Base-by-base conservation (phyloP, 2,797 vertebrate genomes). In the Gymnocypris eckloni region DNA sequence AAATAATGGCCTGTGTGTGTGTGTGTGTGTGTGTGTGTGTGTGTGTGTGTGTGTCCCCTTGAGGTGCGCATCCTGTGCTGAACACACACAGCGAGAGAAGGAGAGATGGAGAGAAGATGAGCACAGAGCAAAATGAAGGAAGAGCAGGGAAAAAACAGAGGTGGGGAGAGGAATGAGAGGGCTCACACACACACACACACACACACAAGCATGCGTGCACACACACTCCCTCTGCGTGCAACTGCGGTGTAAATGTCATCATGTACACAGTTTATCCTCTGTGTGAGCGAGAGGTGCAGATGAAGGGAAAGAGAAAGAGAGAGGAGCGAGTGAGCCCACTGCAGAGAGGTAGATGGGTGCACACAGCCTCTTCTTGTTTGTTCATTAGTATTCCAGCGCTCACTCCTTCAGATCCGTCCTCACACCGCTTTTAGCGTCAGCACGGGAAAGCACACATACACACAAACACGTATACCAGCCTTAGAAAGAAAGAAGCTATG, bases 181-280 rank as follows among this genome's bases (percentile, higher is more conserved):
- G 78, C 86, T 86, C 83, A 81, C 69, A 86, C 80, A 87, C 76
- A 79, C 79, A 84, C 81, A 61, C 73, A 81, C 80, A 73, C 61
- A 64, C 79, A 33, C 4, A 72, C 85, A 86, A 54, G 71, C 82
- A 83, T 87, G 81, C 82, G 86, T 33, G 33, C 82, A 54, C 69
- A 28, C 67, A 78, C 52, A 56, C 79, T 76, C 79, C 77, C 83
- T 88, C 87, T 89, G 84, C 88, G 90, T 88, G 87, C 81, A 89
- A 89, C 90, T 86, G 90, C 81, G 88, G 90, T 90, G 88, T 90
- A 90, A 90, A 90, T 90, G 90, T 90, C 90, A 90, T 90, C 88
- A 89, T 90, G 86, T 88, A 90, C 90, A 90, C 90, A 90, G 90
- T 90, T 90, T 90, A 90, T 90, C 88, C 90, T 90, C 88, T 86